Conservation (phyloP, 2,113 vertebrate genomes). For the Pseudois nayaur region DNA sequence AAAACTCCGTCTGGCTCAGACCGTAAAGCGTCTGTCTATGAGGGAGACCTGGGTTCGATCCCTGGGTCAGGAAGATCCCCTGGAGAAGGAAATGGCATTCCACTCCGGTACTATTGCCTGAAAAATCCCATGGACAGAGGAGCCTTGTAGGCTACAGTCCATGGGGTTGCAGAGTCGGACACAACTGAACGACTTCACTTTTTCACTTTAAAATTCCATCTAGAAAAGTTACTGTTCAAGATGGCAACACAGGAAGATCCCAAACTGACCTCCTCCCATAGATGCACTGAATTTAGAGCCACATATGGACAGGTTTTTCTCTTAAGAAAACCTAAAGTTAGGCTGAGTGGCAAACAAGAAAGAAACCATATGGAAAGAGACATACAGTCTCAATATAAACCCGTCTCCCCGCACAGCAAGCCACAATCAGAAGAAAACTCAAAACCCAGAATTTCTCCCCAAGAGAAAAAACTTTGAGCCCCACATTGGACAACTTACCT, state of each 20-base stretch:
- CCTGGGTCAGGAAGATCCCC: no score
- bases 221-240: background rate
- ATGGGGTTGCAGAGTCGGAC: no score
- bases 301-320: background rate
- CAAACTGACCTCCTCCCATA: background rate
- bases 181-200: no score
- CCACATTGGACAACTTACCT: background rate
- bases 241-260: background rate
- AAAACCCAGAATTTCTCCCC: background rate
- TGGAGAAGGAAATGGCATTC: no score
- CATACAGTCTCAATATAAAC: no score
- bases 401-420: accelerated
- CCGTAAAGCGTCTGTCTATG: no score
- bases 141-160: no score
- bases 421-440: background rate
- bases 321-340: background rate
- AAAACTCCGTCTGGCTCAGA: background rate
- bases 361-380: background rate
- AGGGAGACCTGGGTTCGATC: no score
- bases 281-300: background rate
- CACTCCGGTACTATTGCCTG: no score
- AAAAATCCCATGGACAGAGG: no score
- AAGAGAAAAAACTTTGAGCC: background rate
- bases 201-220: background rate
- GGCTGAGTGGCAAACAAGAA: background rate